Evolutionary conservation across 2,113 vertebrate species (phyloP).

Genomic region (Rafetus swinhoei): DNA sequence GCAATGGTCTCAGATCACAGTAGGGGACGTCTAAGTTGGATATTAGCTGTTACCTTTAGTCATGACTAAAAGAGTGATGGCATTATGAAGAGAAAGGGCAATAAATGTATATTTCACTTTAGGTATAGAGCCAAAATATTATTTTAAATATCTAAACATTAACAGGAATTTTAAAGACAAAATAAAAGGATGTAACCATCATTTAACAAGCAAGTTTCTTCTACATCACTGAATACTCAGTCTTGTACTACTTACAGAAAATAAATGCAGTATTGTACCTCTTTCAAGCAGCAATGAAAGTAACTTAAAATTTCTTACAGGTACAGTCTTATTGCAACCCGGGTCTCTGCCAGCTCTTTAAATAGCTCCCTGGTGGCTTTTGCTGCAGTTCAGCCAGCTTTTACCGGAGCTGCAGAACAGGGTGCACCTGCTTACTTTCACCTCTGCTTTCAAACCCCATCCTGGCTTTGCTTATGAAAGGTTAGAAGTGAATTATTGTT

Average conservation of each 20-base stretch:
- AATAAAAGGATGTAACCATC: neutral
- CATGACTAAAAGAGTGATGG: neutral
- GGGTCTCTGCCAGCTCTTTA: no score
- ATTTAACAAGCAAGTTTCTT: neutral
- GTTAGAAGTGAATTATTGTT: neutral
- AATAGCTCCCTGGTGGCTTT: no score
- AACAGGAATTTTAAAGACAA: neutral
- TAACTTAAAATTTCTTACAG: no score
- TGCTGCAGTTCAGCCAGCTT: no score
- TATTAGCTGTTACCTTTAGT: neutral
- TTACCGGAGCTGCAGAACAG: no score
- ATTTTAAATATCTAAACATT: neutral
- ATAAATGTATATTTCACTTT: neutral
- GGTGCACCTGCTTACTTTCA: no score
- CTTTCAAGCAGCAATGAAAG: no score
- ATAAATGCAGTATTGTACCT: neutral
- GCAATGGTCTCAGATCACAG: no score
- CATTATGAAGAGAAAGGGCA: neutral
- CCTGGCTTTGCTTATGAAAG: neutral
- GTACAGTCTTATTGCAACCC: no score
- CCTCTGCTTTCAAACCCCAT: neutral
- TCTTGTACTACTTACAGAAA: neutral
- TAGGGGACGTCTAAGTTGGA: no score
- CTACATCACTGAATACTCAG: neutral
- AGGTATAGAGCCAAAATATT: neutral